Conservation (phyloP, 2,797 vertebrate species). For the Schizopygopsis pylzovi region DNA sequence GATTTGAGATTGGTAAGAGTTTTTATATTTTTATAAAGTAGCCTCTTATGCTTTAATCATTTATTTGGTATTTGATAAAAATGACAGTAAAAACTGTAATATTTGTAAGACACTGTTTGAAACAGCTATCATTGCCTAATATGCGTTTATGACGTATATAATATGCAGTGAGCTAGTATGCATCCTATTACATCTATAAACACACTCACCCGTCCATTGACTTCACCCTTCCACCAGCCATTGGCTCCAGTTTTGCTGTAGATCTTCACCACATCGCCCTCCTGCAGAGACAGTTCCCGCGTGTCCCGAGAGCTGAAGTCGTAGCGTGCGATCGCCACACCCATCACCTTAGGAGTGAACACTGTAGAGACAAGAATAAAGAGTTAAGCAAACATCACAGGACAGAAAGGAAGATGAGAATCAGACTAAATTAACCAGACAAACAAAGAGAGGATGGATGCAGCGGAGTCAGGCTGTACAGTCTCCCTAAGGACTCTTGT, state of each 20-base stretch:
- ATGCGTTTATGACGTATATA: neutral
- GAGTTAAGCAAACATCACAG: neutral
- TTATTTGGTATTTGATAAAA: neutral
- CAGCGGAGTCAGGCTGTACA: neutral
- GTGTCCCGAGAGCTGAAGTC: slow-evolving; percentile 96
- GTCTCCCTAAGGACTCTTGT: slow-evolving; percentile 41
- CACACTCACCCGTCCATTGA: slow-evolving; percentile 88
- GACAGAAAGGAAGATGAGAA: slow-evolving; percentile 2
- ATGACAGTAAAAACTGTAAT: neutral
- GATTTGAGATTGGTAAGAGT: too few relatives aligned
- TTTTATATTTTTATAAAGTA: neutral
- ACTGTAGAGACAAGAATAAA: slow-evolving; percentile 72
- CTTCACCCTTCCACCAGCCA: slow-evolving; percentile 98
- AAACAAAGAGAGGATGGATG: slow-evolving; percentile 41
- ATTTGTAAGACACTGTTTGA: neutral
- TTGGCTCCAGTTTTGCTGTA: slow-evolving; percentile 94
- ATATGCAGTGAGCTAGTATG: neutral
- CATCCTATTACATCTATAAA: slow-evolving; percentile 35
- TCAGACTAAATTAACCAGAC: slow-evolving; percentile 25
- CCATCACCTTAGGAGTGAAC: slow-evolving; percentile 91
- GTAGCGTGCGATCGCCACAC: slow-evolving; percentile 94
- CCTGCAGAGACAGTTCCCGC: slow-evolving; percentile 89
- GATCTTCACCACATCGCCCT: slow-evolving; percentile 95
- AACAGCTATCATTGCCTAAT: neutral
- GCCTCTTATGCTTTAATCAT: neutral